Evolutionary conservation across 2,113 vertebrate species (phyloP).

Genomic region (Pteruthius melanotis): DNA sequence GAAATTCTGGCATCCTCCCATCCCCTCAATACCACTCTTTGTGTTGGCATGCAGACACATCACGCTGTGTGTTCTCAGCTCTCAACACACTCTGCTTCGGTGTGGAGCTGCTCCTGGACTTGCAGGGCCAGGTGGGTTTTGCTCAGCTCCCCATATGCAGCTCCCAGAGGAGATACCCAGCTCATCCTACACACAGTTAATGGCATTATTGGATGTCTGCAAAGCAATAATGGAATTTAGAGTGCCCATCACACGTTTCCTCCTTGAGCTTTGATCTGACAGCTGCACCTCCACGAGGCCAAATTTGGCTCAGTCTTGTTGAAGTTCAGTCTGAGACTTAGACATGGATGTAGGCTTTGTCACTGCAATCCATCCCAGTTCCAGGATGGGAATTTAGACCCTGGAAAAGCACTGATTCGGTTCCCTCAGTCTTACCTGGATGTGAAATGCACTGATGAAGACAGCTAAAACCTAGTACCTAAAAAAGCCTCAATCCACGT

Average conservation of each 20-base stretch:
- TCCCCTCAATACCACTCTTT: background rate
- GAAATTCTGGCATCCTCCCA: background rate
- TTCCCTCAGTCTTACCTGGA: background rate
- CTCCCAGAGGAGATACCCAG: background rate
- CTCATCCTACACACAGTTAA: background rate
- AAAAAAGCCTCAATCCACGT: rapidly evolving
- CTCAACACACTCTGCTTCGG: background rate
- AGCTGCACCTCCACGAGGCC: background rate
- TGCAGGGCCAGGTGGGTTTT: background rate
- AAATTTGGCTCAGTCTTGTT: background rate
- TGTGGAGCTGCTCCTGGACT: background rate
- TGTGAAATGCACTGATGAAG: background rate
- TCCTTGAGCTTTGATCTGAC: background rate
- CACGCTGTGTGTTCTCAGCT: rapidly evolving
- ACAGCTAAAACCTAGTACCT: background rate
- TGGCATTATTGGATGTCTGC: background rate
- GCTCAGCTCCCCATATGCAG: background rate
- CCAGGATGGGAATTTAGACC: background rate
- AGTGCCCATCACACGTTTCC: background rate
- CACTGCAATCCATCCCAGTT: background rate
- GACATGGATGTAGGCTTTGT: background rate
- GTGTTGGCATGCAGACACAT: rapidly evolving
- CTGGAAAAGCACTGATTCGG: background rate
- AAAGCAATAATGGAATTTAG: background rate
- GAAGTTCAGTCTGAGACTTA: background rate